These are phyloP conservation scores for Arctopsyche grandis DNA, from an alignment of 1,140 invertebrate genomes.

Conservation along the genomic window DNA sequence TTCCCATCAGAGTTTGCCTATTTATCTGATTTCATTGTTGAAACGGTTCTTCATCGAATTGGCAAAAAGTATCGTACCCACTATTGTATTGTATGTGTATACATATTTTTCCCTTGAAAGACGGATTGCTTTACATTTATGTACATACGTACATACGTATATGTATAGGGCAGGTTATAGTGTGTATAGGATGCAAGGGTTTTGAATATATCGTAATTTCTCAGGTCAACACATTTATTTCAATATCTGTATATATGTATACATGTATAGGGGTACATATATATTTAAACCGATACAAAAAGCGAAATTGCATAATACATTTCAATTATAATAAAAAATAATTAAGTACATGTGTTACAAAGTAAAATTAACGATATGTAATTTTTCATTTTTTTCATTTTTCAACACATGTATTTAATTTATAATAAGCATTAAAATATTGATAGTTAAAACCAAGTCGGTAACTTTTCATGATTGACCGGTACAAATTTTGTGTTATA, in stretches of 20 bases:
- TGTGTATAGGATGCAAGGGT: too few species aligned
- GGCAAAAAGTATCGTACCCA: too few species aligned
- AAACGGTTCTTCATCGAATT: too few species aligned
- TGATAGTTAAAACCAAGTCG: not conserved
- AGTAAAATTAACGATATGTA: conserved; percentile 23
- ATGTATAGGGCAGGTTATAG: too few species aligned
- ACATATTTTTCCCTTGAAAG: too few species aligned
- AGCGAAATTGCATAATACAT: conserved; percentile 53
- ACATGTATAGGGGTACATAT: conserved; percentile 13
- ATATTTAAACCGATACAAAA: conserved; percentile 50
- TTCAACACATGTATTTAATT: not conserved
- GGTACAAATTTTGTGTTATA: too few species aligned
- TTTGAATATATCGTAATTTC: too few species aligned
- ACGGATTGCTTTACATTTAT: too few species aligned
- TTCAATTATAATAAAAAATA: conserved; percentile 37
- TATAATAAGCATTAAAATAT: not conserved
- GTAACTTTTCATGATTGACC: not conserved
- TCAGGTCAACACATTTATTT: conserved; percentile 55
- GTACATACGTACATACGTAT: too few species aligned
- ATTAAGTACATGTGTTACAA: conserved; percentile 5
- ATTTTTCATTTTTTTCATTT: not conserved
- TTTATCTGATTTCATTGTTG: too few species aligned
- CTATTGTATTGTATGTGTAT: too few species aligned
- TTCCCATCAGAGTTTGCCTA: too few species aligned
- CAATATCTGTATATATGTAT: conserved; percentile 47